A percentile compares a stretch with the other conserved stretches of the same genome.
phyloP scores from a whole-genome alignment of 2,797 vertebrate genomes.

The Capromys pilorides region DNA sequence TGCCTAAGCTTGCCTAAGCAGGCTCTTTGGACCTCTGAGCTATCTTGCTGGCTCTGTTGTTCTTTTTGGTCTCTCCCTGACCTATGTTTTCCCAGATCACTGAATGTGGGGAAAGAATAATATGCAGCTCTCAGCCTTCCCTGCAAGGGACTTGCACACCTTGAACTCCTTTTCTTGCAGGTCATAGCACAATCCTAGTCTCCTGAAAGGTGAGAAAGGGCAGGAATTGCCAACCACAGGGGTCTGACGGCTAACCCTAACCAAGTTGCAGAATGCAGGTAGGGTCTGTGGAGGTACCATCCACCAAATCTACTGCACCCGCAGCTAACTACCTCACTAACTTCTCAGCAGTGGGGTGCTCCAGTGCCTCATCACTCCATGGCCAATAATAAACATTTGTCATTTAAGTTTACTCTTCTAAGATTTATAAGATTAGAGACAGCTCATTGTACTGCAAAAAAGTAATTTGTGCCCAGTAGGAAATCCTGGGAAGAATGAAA shows the following conservation, averaged over 20 bases:
- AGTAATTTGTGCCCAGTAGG: not conserved
- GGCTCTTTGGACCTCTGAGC: no score
- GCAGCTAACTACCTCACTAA: not conserved
- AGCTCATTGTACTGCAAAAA: not conserved
- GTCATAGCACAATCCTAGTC: not conserved
- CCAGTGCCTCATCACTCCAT: accelerated
- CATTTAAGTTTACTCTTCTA: not conserved
- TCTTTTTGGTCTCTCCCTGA: no score
- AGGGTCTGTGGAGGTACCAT: not conserved
- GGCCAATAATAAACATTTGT: not conserved
- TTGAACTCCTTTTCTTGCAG: not conserved
- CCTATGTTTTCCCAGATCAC: no score
- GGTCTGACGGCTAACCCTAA: not conserved
- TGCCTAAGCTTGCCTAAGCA: no score
- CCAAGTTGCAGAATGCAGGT: not conserved
- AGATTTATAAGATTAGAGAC: not conserved
- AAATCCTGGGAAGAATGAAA: not conserved
- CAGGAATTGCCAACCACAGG: no score
- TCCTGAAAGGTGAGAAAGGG: no score
- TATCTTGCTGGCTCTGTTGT: not conserved
- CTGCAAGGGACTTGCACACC: not conserved
- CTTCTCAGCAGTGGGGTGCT: no score
- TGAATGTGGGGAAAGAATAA: not conserved
- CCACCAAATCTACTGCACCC: not conserved
- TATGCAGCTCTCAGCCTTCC: not conserved